These are phyloP conservation scores for Myodes glareolus DNA, from an alignment of 2,113 vertebrate genomes.

Conservation along the genomic window DNA sequence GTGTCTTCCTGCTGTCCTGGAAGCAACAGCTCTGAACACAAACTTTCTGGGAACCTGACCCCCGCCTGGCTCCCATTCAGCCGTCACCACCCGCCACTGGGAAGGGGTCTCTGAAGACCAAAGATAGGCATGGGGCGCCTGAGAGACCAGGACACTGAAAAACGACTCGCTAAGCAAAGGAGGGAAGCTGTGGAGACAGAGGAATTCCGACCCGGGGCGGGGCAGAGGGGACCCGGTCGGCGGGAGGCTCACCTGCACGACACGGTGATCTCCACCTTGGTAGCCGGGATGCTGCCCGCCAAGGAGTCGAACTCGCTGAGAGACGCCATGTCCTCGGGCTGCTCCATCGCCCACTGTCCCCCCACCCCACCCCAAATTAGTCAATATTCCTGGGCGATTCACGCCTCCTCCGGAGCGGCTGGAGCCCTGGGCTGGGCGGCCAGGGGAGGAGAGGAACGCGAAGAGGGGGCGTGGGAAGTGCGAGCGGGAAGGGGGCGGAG, in stretches of 20 bases:
- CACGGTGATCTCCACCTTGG: slow-evolving; percentile 96
- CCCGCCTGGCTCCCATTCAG: slow-evolving; percentile 25
- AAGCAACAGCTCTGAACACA: slow-evolving; percentile 30
- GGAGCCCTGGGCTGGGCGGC: slow-evolving; percentile 62
- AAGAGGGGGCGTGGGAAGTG: slow-evolving; percentile 74
- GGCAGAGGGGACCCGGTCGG: slow-evolving; percentile 26
- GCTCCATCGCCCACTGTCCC: slow-evolving; percentile 89
- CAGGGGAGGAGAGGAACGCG: slow-evolving; percentile 13
- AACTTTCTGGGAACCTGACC: slow-evolving; percentile 75
- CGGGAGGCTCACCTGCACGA: slow-evolving; percentile 91
- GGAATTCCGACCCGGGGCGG: slow-evolving; percentile 18
- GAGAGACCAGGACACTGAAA: background rate
- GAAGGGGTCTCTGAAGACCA: background rate
- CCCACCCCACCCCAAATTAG: slow-evolving; percentile 55
- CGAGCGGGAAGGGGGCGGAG: slow-evolving; percentile 14
- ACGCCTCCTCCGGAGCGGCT: slow-evolving; percentile 55
- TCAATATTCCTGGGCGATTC: slow-evolving; percentile 39
- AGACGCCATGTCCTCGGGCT: slow-evolving; percentile 92
- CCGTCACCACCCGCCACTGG: background rate
- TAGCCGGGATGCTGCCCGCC: slow-evolving; percentile 93
- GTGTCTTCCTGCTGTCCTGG: background rate
- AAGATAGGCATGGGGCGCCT: background rate
- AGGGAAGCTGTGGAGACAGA: background rate
- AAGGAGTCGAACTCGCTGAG: slow-evolving; percentile 93
- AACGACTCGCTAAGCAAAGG: background rate